phyloP scores from a whole-genome alignment of 2,888 invertebrate species.

The Diplolepis rosae region DNA sequence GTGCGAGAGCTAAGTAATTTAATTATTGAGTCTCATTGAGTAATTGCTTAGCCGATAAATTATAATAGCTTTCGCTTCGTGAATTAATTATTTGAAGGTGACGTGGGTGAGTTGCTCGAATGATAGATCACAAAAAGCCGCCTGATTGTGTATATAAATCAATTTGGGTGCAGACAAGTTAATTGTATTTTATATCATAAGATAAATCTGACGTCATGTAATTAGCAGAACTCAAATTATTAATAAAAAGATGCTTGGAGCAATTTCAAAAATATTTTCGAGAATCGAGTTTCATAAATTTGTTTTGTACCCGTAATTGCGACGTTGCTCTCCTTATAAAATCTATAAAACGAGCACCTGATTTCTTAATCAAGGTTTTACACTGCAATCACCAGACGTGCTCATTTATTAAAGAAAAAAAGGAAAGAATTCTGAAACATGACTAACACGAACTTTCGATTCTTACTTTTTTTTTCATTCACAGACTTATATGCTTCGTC shows the following conservation, averaged over 20 bases:
- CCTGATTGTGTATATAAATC: neutral
- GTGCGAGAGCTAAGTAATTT: neutral
- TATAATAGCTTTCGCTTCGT: neutral
- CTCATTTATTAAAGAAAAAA: constrained; percentile 18
- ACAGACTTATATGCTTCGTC: neutral
- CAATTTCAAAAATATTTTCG: neutral
- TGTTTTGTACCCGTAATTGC: neutral
- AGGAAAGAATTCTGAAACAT: neutral
- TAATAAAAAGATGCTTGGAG: neutral
- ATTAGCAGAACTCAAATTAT: neutral
- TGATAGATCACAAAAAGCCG: neutral
- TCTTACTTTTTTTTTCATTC: neutral
- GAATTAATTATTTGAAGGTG: constrained; percentile 12
- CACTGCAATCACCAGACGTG: neutral
- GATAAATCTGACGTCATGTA: neutral
- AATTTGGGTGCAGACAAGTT: neutral
- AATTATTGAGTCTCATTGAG: neutral
- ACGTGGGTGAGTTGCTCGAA: neutral
- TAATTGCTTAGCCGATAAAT: neutral
- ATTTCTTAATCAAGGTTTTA: constrained; percentile 17
- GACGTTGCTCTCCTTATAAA: neutral
- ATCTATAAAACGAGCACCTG: neutral
- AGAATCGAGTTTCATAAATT: neutral
- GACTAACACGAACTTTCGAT: neutral
- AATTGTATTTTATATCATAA: neutral